A percentile compares a stretch with the other conserved stretches of the same genome.
Evolutionary conservation across 2,113 vertebrate species (phyloP).

Genomic region (Dunckerocampus dactyliophorus): DNA sequence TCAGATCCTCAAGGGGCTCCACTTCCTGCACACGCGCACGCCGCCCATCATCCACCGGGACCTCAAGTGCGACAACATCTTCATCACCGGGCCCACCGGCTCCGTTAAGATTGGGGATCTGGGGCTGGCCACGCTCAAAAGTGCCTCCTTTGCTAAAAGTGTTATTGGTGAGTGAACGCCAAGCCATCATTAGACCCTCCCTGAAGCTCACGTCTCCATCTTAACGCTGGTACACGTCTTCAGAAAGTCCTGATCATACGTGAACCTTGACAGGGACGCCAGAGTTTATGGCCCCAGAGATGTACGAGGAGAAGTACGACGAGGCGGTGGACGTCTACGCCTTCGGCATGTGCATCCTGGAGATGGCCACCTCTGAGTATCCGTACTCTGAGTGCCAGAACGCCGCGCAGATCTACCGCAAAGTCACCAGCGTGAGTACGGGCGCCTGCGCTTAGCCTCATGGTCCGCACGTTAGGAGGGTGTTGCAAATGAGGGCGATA

Average conservation of each 20-base stretch:
- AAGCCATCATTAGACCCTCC: too few species aligned
- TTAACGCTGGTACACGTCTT: too few species aligned
- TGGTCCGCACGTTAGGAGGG: background rate
- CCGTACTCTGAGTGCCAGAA: slow-evolving; percentile 98
- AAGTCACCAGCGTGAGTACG: slow-evolving; percentile 92
- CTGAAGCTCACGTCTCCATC: background rate
- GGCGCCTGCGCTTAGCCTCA: too few species aligned
- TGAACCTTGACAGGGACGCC: slow-evolving; percentile 81
- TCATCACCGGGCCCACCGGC: slow-evolving; percentile 95
- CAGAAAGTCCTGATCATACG: too few species aligned
- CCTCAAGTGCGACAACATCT: slow-evolving; percentile 98
- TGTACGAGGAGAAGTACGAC: slow-evolving; percentile 98
- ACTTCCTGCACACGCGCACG: slow-evolving; percentile 91
- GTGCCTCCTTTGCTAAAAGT: slow-evolving; percentile 97
- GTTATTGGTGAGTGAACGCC: slow-evolving; percentile 81
- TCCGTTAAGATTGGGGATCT: slow-evolving; percentile 96
- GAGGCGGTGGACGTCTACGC: slow-evolving; percentile 96
- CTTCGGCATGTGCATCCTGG: slow-evolving; percentile 98
- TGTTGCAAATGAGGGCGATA: too few species aligned
- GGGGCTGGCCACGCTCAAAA: slow-evolving; percentile 92
- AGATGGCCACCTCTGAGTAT: slow-evolving; percentile 97
- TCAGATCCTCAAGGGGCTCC: slow-evolving; percentile 93
- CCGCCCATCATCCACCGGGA: slow-evolving; percentile 97
- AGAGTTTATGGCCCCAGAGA: slow-evolving; percentile 98
- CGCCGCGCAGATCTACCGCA: slow-evolving; percentile 97